Base-by-base conservation (phyloP, 2,888 invertebrate genomes). In the Tenthredo amoena region DNA sequence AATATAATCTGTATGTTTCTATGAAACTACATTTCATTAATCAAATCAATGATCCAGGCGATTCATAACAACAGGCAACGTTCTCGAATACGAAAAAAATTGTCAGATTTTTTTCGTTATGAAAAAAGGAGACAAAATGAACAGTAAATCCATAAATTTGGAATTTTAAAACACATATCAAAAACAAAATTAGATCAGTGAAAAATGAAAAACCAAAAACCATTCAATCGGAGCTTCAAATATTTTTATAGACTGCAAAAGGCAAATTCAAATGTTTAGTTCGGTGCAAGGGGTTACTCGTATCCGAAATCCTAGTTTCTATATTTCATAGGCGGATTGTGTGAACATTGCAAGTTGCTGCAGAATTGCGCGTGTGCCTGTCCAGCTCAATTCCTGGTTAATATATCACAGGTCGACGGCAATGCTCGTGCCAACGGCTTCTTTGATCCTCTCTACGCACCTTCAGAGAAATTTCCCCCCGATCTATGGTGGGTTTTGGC, bases 361-460 rank as follows among this genome's bases (percentile, higher is more conserved):
- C 87, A 87, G 87, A 88, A 88, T 90, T 90, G 87, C 89, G 88
- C 87, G 88, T 87, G 89, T 83, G 84, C 90, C 88, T 90, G 92
- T 92, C 92, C 88, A 86, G 88, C 89, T 89, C 91, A 91, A 92
- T 92, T 91, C 88, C 87, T 86, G 84, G 83, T 88, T 91, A 92
- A 92, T 92, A 92, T 90, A 90, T 92, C 92, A 91, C 88, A 88
- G 86, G 79, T 87, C 85, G 87, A 87, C 87, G 88, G 87, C 87
- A 88, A 81, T 85, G 89, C 89, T 89, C 88, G 88, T 86, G 86
- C 81, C 85, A 85, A 76, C 87, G 88, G 87, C 87, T 88, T 90
- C 91, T 91, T 91, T 91, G 91, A 91, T 88, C 88, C 85, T 74
- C 86, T 34, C 50, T 62, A 85, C 71, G 88, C 89, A 90, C 89